Conservation (phyloP, 2,888 invertebrate genomes). For the Dynastes tityus region DNA sequence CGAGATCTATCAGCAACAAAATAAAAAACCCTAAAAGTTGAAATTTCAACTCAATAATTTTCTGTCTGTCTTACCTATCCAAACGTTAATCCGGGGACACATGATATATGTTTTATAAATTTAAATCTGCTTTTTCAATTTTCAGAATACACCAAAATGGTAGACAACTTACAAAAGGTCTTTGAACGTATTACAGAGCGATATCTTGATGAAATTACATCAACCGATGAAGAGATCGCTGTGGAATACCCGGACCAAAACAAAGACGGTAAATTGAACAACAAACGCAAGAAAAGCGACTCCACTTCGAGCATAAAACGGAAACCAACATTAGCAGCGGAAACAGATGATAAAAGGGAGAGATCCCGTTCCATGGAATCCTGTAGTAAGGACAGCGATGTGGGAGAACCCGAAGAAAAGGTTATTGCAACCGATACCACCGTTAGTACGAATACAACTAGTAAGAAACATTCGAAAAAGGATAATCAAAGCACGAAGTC, state of each 20-base stretch:
- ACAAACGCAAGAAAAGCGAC: slow-evolving; percentile 50
- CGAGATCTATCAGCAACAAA: too few relatives aligned
- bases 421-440: neutral
- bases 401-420: slow-evolving; percentile 48
- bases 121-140: slow-evolving; percentile 58
- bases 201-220: slow-evolving; percentile 86
- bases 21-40: too few relatives aligned
- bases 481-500: slow-evolving; percentile 15
- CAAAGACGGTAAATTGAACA: slow-evolving; percentile 70
- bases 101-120: slow-evolving; percentile 1
- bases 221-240: slow-evolving; percentile 85
- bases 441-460: slow-evolving; percentile 37
- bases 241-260: slow-evolving; percentile 76
- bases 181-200: slow-evolving; percentile 88
- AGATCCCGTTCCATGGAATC: slow-evolving; percentile 63
- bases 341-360: slow-evolving; percentile 64
- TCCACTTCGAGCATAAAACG: slow-evolving; percentile 55
- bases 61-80: too few relatives aligned
- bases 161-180: slow-evolving; percentile 85
- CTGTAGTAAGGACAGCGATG: slow-evolving; percentile 52
- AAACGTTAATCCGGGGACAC: too few relatives aligned
- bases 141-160: slow-evolving; percentile 91
- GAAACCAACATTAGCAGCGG: slow-evolving; percentile 64
- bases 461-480: slow-evolving; percentile 57
- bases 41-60: too few relatives aligned